Evolutionary conservation across 2,797 vertebrate species (phyloP).

Genomic region (Novumbra hubbsi): DNA sequence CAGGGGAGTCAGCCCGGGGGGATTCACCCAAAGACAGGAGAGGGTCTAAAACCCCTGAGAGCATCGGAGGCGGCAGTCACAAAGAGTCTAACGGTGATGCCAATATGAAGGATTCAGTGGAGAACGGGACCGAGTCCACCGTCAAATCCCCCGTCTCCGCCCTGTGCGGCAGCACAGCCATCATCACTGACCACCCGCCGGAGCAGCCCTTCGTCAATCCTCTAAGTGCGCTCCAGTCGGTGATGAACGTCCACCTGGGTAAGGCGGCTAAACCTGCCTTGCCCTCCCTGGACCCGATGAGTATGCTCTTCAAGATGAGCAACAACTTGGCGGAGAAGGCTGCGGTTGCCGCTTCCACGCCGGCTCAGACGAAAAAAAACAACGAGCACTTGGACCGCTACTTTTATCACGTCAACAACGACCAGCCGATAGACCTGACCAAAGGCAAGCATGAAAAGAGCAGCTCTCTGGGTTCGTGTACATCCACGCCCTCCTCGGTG

Average conservation of each 20-base stretch:
- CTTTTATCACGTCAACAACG: conserved; percentile 90
- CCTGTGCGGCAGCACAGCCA: conserved; percentile 89
- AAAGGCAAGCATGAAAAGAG: conserved; percentile 95
- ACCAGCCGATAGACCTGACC: conserved; percentile 98
- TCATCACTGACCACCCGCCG: conserved; percentile 95
- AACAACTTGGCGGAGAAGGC: conserved; percentile 98
- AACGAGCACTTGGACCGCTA: conserved; percentile 92
- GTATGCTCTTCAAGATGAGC: conserved; percentile 99
- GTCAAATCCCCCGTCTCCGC: conserved; percentile 79
- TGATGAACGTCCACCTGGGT: conserved; percentile 98
- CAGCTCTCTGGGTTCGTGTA: conserved; percentile 87
- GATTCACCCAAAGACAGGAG: conserved; percentile 80
- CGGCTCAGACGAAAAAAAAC: conserved; percentile 90
- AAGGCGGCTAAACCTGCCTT: conserved; percentile 96
- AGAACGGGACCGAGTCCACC: conserved; percentile 84
- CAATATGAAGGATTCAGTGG: conserved; percentile 76
- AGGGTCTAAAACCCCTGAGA: conserved; percentile 83
- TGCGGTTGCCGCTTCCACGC: conserved; percentile 86
- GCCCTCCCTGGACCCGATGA: conserved; percentile 96
- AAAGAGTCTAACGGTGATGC: conserved; percentile 81
- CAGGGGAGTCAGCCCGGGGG: conserved; percentile 80
- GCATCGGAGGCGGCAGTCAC: conserved; percentile 60
- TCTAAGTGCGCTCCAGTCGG: conserved; percentile 94
- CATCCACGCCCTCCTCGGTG: conserved; percentile 88
- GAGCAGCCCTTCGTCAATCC: conserved; percentile 98